These are phyloP conservation scores for Magallana nippona DNA, from an alignment of 2,888 invertebrate species.

Conservation along the genomic window DNA sequence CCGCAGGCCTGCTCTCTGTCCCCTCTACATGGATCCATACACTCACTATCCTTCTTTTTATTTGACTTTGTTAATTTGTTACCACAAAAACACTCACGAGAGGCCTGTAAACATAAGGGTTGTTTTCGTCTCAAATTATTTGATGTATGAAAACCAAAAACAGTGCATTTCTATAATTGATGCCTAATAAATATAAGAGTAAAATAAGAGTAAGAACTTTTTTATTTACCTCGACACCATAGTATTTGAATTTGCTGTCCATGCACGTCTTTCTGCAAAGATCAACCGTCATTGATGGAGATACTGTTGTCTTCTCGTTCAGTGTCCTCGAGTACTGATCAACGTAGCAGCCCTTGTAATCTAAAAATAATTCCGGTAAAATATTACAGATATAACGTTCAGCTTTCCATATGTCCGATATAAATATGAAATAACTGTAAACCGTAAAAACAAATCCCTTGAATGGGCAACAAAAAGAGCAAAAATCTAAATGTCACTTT, in stretches of 20 bases:
- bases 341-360: background rate
- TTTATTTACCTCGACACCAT: slow-evolving; percentile 1
- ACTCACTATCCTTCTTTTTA: slow-evolving; percentile 19
- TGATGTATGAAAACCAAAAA: background rate
- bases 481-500: too few relatives aligned
- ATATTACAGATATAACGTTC: background rate
- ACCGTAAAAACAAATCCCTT: too few relatives aligned
- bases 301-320: background rate
- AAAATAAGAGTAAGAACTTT: too few relatives aligned
- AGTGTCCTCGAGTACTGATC: background rate
- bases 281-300: background rate
- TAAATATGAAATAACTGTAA: background rate
- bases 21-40: background rate
- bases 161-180: too few relatives aligned
- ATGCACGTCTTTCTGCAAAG: background rate
- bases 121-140: background rate
- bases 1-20: slow-evolving; percentile 6
- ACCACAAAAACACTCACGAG: background rate
- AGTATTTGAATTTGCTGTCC: background rate
- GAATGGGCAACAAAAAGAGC: too few relatives aligned
- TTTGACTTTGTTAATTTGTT: background rate
- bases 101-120: background rate
- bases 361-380: background rate
- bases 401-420: background rate
- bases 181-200: too few relatives aligned